Percentiles rank a stretch among this genome's conserved stretches.
These are phyloP conservation scores for Caenorhabditis zanzibari DNA, from an alignment of 2,888 invertebrate species.

Conservation along the genomic window DNA sequence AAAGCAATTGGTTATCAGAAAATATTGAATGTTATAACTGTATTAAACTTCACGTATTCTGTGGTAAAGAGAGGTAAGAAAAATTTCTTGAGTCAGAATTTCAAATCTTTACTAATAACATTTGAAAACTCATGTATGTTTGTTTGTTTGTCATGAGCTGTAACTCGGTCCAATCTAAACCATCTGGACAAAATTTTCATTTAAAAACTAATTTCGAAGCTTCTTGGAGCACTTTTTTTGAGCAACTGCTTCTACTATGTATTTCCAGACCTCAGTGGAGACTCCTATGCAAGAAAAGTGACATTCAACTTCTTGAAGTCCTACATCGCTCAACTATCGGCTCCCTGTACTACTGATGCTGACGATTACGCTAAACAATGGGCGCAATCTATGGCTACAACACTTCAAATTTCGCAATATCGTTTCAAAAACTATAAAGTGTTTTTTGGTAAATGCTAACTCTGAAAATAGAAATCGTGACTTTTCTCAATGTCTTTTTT, in stretches of 20 bases:
- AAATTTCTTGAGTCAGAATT: too few relatives aligned
- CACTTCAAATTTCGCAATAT: slow-evolving; percentile 73
- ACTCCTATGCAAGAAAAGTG: slow-evolving; percentile 73
- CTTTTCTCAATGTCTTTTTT: background rate
- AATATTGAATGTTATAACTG: slow-evolving; percentile 39
- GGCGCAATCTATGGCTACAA: slow-evolving; percentile 65
- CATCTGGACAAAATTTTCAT: too few relatives aligned
- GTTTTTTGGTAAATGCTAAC: slow-evolving; percentile 61
- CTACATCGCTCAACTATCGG: slow-evolving; percentile 56
- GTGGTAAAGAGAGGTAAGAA: slow-evolving; percentile 46
- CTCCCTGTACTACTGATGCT: slow-evolving; percentile 64
- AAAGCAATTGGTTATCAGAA: slow-evolving; percentile 62
- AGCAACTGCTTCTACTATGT: too few relatives aligned
- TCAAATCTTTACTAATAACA: too few relatives aligned
- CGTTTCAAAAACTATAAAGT: slow-evolving; percentile 76
- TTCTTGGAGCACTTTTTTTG: too few relatives aligned
- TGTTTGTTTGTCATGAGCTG: too few relatives aligned
- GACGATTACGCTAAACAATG: slow-evolving; percentile 69
- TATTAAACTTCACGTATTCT: slow-evolving; percentile 50
- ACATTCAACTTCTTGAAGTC: slow-evolving; percentile 70
- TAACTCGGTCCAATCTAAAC: too few relatives aligned
- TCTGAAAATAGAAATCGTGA: background rate
- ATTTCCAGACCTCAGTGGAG: slow-evolving; percentile 70
- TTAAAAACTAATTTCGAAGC: too few relatives aligned
- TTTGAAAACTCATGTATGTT: background rate